Base-by-base conservation (phyloP, 2,113 vertebrate species). In the Sarotherodon lohbergeri region DNA sequence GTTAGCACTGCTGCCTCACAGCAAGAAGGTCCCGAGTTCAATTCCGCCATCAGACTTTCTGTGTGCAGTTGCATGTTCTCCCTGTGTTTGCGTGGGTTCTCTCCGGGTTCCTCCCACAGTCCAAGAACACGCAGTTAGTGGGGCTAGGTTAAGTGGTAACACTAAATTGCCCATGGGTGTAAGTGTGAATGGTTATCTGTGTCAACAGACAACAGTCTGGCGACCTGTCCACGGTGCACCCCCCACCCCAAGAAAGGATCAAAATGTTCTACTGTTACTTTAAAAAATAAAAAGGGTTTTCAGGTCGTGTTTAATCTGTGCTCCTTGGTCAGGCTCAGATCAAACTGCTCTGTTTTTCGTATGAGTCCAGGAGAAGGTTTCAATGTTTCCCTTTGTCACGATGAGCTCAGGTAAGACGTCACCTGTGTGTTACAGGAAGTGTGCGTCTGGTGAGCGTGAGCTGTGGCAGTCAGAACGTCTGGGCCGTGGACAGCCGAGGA, bases 391-490 rank as follows among this genome's bases (percentile, higher is more conserved):
- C 8, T 73, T 16, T 34, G 22, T 17, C 19, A n/a, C 29, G 12
- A 46, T 81, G 81, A 71, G 22, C 13, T 59, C 13, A 81, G 17
- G 84, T 71, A 7, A 39, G 13, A 57, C 17, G 1, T 82, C 71
- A 48, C 19, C 7, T 88, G 34, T 92, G 48, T 86, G 68, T 89
- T 81, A 4, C 91, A 99, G 98, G 98, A 83, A 84, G 93, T 5
- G 91, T 98, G 39, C 98, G 96, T 59, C 94, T 99, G 91, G 96
- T 96, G 39, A 97, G 97, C 76, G 90, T 99, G 90, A 96, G 98
- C 12, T 99, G 99, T 80, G 98, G 99, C 73, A 97, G 97, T 91
- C 98, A 99, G 95, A 97, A 99, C 17, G 96, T 99, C 78, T 99
- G 99, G 99, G 98, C 98, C 7, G 98, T 98, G 85, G 99, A 99